These are phyloP conservation scores for Pseudochirops corinnae DNA, from an alignment of 2,797 vertebrate genomes.

Conservation along the genomic window DNA sequence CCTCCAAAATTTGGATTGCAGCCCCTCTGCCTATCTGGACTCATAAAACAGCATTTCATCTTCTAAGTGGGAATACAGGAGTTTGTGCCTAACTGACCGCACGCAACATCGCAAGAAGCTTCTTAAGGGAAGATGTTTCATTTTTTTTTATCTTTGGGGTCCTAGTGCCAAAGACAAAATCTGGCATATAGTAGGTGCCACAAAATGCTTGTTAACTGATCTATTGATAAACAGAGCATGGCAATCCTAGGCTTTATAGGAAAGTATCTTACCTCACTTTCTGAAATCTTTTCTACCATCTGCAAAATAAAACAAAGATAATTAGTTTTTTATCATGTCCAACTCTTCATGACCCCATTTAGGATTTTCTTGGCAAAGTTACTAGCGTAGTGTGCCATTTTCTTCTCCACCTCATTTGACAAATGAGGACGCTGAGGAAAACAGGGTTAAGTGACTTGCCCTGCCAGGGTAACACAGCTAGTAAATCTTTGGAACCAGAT, in stretches of 20 bases:
- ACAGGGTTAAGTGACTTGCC: not conserved
- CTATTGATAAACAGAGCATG: not conserved
- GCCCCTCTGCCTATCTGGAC: not conserved
- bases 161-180: not conserved
- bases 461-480: not conserved
- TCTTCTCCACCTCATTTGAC: not conserved
- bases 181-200: not conserved
- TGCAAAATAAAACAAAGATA: conserved; percentile 44
- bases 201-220: not conserved
- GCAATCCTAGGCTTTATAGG: conserved; percentile 4
- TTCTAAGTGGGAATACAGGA: not conserved
- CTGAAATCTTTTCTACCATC: conserved; percentile 46
- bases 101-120: not conserved
- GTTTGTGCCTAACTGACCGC: not conserved
- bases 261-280: conserved; percentile 62
- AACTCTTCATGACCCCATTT: not conserved
- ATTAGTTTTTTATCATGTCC: not conserved
- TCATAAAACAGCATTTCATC: not conserved
- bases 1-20: not conserved
- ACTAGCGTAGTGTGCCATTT: not conserved
- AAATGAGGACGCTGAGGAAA: not conserved
- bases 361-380: not conserved
- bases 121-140: not conserved
- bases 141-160: not conserved
- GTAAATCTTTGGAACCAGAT: not conserved